A percentile compares a stretch with the other conserved stretches of the same genome.
Conservation (phyloP, 2,113 vertebrate genomes). For the Aviceda subcristata region DNA sequence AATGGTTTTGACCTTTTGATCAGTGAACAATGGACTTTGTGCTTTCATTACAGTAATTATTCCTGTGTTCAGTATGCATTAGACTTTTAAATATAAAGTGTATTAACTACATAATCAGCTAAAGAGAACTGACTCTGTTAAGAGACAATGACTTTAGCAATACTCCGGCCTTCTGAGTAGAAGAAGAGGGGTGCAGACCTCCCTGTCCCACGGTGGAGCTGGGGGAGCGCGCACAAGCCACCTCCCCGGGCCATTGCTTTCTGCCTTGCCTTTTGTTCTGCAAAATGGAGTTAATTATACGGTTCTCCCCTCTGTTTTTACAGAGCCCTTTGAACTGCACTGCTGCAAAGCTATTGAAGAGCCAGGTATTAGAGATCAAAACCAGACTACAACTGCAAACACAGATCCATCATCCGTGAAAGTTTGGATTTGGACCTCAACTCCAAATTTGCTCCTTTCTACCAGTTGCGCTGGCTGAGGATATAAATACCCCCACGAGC, state of each 20-base stretch:
- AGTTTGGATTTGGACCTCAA: background rate
- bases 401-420: background rate
- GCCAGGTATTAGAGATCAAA: background rate
- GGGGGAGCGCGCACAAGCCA: background rate
- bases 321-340: background rate
- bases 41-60: background rate
- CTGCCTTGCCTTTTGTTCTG: background rate
- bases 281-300: background rate
- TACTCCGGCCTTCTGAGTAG: background rate
- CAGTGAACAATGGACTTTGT: background rate
- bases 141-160: background rate
- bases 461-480: background rate
- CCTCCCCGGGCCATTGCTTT: background rate
- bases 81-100: background rate
- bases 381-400: background rate
- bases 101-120: background rate
- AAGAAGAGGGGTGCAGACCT: background rate
- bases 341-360: background rate
- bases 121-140: background rate
- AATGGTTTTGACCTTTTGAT: background rate
- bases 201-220: background rate
- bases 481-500: background rate
- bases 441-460: background rate
- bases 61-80: background rate
- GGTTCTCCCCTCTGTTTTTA: background rate